Evolutionary conservation across 2,888 invertebrate genomes (phyloP), one percentile per base, ranked within the genome.

Genomic region (Campoplex nolae): DNA sequence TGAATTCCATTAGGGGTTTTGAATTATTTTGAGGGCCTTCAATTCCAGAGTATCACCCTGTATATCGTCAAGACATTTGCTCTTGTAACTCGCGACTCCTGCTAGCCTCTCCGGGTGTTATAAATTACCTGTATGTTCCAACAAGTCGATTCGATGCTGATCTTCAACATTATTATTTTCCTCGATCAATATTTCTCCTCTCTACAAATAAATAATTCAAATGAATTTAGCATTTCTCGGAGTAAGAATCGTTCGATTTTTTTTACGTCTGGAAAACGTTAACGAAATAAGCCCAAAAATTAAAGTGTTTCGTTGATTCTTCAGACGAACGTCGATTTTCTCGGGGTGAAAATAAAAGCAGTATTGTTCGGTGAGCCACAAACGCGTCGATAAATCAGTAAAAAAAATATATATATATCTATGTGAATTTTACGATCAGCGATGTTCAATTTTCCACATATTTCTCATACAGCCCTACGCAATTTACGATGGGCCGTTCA

Each of bases 401-500:
- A 9, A 13, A n/a, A 35, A 54, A 56, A 56, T n/a, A 38, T 35
- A 35, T 23, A 23, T 23, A 23, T 54, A 16, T 54, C n/a, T 56
- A 38, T 11, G 56, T 56, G 56, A 35, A 6, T 56, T 74, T 74
- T 74, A 74, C 74, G 74, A 56, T 74, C 38, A 74, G 23, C 35
- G 38, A 42, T 8, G 9, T 58, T 11, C 28, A 42, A 28, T 67
- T 77, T 68, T 82, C 67, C 48, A 70, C 79, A 70, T 80, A 58
- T 80, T 80, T 62, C 42, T 32, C 71, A 32, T 58, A 42, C 42
- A 74, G 74, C 65, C 58, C 58, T 6, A 42, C 56, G 38, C 67
- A 67, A 77, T 77, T 51, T 77, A 67, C 65, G 77, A 70, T 62
- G 32, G 62, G 16, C 62, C 13, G 62, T 62, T 32, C 11, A 62